Evolutionary conservation across 2,797 vertebrate genomes (phyloP), one percentile per base, ranked within the genome.

Genomic region (Poecilia wingei): DNA sequence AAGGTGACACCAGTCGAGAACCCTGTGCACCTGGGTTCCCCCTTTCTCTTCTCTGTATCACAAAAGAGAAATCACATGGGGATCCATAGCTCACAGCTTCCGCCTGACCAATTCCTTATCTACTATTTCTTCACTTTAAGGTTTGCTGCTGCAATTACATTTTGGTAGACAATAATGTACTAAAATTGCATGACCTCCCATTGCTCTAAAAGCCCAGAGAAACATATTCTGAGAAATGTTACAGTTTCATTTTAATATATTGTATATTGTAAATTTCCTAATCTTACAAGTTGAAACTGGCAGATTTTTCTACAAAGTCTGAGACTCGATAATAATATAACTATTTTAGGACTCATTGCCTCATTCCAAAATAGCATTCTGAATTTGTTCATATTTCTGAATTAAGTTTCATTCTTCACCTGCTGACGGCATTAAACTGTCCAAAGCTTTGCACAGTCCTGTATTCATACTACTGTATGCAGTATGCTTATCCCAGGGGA

Each of bases 1-100:
- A 94, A 91, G 89, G 74, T 69, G 86, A 87, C 89, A 85, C 77
- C 75, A 76, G 77, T 84, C 55, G 68, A 14, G 39, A 69, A 41
- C 16, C 41, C 75, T 22, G 22, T 66, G 16, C 41, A 39, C 25
- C 51, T 39, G 57, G 69, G 78, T 22, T 1, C 31, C 55, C 31
- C 71, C 64, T 57, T 59, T 18, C 41, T 31, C 39, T n/a, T 36
- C 53, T 9, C 68, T 28, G 25, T 70, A 28, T 8, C 46, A 33
- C 69, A 53, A 55, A 25, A 59, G 8, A 75, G 1, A 41, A 41
- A 31, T 72, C 71, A 16, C 57, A 28, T 47, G 64, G 12, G 13
- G 75, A 74, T 45, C n/a, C 9, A 3, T 4, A 31, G 31, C 33
- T 33, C 66, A 68, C 28, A 72, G 49, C 75, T 73, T 33, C 41